Evolutionary conservation across 2,888 invertebrate species (phyloP), one percentile per base, ranked within the genome.

Genomic region (Podabrus alpinus): DNA sequence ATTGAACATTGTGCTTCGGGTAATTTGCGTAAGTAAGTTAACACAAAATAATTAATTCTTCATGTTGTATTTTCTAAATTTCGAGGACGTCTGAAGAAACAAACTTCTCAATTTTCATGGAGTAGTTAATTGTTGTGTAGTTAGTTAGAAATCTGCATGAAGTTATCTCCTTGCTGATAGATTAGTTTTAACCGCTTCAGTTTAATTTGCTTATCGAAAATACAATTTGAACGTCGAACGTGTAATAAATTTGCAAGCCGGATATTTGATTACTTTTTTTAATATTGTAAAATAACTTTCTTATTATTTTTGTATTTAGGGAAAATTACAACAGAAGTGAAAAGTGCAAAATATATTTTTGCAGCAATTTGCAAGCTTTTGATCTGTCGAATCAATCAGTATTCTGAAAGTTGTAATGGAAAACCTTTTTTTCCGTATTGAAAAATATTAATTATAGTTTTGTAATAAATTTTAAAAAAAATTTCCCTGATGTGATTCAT

Each of bases 81-180:
- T 45, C 45, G 9, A 45, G n/a, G 45, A 45, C 45, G 45, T n/a
- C 45, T n/a, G n/a, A 45, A 45, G 45, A 45, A 45, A 7, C 62
- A 64, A 72, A 62, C 68, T 62, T 68, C 67, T 72, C 61, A 15
- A 72, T 68, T 72, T 72, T 61, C 25, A 16, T 61, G 67, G 13
- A 59, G 19, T 69, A 68, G 15, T 17, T 71, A 72, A 69, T 69
- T 75, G 75, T 71, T 75, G 64, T 69, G 61, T 69, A 79, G 77
- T 79, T 77, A 74, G 77, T 78, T 73, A 62, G 75, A 77, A 77
- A 78, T 59, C 78, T 68, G 71, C 73, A 74, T 68, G 71, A 76
- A 81, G 78, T 80, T 79, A 79, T 79, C 80, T 81, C 79, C 80
- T 80, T 81, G 80, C 74, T 59, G 72, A 67, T 69, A 78, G 78